Evolutionary conservation across 2,888 invertebrate genomes (phyloP).

Genomic region (Drosophila bunnanda): DNA sequence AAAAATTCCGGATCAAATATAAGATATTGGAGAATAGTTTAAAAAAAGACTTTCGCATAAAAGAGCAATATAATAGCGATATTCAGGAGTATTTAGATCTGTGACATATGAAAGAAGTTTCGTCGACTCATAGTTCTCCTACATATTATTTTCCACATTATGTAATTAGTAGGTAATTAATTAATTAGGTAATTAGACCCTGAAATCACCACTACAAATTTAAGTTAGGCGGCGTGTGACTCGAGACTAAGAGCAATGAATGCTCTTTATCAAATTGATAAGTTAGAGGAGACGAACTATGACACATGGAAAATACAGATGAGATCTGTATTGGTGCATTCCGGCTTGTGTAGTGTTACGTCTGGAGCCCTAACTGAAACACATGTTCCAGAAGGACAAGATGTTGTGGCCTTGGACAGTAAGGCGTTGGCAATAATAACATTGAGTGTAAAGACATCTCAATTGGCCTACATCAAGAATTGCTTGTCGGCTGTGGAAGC

Average conservation of each 20-base stretch:
- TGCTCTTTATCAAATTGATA: constrained; percentile 7
- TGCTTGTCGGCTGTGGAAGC: background rate
- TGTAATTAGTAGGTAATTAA: no score
- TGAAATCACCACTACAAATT: no score
- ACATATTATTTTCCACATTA: no score
- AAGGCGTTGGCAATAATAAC: background rate
- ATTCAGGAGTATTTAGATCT: no score
- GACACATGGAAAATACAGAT: constrained; percentile 4
- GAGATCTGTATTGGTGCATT: background rate
- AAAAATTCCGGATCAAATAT: no score
- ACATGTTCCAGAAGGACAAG: background rate
- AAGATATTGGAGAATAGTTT: no score
- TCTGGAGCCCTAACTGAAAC: background rate
- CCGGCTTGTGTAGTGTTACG: background rate
- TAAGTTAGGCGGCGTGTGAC: background rate
- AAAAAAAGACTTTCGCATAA: no score
- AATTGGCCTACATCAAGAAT: background rate
- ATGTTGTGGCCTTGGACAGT: background rate
- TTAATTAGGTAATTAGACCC: no score
- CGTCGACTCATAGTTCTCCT: no score
- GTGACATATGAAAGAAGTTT: no score
- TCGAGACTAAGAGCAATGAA: constrained; percentile 5
- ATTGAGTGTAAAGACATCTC: background rate
- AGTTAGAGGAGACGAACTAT: constrained; percentile 2
- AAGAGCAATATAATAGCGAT: no score